phyloP scores from a whole-genome alignment of 2,113 vertebrate species.

The Cephalopterus ornatus region DNA sequence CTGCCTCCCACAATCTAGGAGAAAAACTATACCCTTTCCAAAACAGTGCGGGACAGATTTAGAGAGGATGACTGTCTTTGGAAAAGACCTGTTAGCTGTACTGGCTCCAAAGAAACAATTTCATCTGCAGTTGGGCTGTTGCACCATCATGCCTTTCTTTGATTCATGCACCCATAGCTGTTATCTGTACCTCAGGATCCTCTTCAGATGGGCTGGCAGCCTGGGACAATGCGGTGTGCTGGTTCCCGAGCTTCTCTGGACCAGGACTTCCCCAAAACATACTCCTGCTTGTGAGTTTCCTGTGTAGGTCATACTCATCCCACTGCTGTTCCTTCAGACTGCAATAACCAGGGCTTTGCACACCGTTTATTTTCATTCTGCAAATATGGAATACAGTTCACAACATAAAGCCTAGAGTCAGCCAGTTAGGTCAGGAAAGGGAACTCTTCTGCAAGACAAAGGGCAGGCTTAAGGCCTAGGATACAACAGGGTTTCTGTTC shows the following conservation, averaged over 20 bases:
- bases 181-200: not conserved
- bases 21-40: not conserved
- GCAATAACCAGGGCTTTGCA: not conserved
- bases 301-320: not conserved
- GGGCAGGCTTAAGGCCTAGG: not conserved
- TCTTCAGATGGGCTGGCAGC: not conserved
- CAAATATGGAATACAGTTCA: not conserved
- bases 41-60: not conserved
- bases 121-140: not conserved
- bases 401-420: not conserved
- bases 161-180: not conserved
- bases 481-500: not conserved
- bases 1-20: not conserved
- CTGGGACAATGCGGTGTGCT: not conserved
- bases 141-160: not conserved
- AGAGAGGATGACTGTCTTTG: not conserved
- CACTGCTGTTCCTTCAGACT: not conserved
- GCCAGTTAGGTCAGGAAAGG: not conserved
- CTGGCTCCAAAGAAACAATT: not conserved
- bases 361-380: not conserved
- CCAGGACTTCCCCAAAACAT: not conserved
- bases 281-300: not conserved
- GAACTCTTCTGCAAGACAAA: not conserved
- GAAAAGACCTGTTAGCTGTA: not conserved
- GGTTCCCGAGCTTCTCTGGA: not conserved